Conservation (phyloP, 2,113 vertebrate genomes). For the Nycticebus coucang region DNA sequence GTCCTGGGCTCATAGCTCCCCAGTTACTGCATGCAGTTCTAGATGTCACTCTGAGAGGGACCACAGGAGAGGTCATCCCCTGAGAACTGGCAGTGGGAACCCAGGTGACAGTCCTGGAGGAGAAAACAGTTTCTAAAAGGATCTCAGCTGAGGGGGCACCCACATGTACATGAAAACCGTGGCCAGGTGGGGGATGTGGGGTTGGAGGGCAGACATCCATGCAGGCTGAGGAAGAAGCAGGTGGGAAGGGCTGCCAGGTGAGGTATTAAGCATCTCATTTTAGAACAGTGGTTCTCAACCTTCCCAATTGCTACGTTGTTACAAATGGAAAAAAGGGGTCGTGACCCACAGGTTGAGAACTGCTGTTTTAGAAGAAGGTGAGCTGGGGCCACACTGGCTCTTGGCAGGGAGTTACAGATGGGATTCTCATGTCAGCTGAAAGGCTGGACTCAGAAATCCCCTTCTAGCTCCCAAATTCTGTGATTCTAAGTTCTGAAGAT, state of each 20-base stretch:
- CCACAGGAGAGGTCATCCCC: fast-evolving
- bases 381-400: not conserved
- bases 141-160: not conserved
- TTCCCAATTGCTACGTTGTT: too few relatives aligned
- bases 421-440: not conserved
- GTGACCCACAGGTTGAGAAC: too few relatives aligned
- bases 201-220: not conserved
- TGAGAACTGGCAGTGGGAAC: not conserved
- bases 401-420: not conserved
- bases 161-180: not conserved
- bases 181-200: not conserved
- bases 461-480: not conserved
- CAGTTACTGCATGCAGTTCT: not conserved
- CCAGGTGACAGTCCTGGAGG: not conserved
- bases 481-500: not conserved
- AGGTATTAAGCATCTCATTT: too few relatives aligned
- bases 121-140: not conserved
- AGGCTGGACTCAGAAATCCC: not conserved
- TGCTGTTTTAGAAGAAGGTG: not conserved
- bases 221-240: not conserved
- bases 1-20: not conserved
- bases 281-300: too few relatives aligned
- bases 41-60: not conserved
- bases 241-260: not conserved
- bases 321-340: too few relatives aligned